These are phyloP conservation scores for Aleiodes leptofemur DNA, from an alignment of 2,888 invertebrate genomes.

Conservation along the genomic window DNA sequence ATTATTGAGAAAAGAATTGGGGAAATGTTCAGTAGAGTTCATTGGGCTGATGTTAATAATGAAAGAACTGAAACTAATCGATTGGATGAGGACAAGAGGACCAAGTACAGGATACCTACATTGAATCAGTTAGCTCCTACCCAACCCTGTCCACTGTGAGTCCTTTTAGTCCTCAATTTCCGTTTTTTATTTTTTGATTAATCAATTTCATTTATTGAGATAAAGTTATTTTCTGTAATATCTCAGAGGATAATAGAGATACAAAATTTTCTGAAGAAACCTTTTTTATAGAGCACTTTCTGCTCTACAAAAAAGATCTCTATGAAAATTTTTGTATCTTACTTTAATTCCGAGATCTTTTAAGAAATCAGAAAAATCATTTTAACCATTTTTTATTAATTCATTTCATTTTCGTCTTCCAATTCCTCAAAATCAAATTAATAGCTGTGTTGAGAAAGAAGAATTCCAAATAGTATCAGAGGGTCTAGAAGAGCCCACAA, in stretches of 20 bases:
- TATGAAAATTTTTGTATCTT: too few relatives aligned
- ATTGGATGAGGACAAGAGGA: slow-evolving; percentile 70
- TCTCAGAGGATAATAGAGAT: too few relatives aligned
- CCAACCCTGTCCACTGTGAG: slow-evolving; percentile 77
- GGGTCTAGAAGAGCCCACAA: slow-evolving; percentile 72
- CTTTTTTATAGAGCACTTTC: too few relatives aligned
- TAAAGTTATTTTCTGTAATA: too few relatives aligned
- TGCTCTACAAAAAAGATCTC: too few relatives aligned
- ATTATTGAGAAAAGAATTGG: slow-evolving; percentile 86
- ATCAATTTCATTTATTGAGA: too few relatives aligned
- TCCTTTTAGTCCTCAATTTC: slow-evolving; percentile 39
- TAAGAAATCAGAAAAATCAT: too few relatives aligned
- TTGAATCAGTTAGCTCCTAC: slow-evolving; percentile 73
- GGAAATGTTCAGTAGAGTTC: slow-evolving; percentile 80
- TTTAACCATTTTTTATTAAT: slow-evolving; percentile 6
- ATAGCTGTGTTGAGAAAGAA: slow-evolving; percentile 77
- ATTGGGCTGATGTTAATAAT: slow-evolving; percentile 71
- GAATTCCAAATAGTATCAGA: slow-evolving; percentile 76
- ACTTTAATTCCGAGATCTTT: too few relatives aligned
- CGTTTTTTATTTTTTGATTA: too few relatives aligned
- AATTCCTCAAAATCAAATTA: slow-evolving; percentile 28
- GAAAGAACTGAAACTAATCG: slow-evolving; percentile 63
- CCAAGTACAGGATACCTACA: slow-evolving; percentile 66
- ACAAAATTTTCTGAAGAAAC: too few relatives aligned
- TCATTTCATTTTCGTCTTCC: neutral